Evolutionary conservation across 1,140 invertebrate genomes (phyloP), one percentile per base, ranked within the genome.

Genomic region (Cherax quadricarinatus): DNA sequence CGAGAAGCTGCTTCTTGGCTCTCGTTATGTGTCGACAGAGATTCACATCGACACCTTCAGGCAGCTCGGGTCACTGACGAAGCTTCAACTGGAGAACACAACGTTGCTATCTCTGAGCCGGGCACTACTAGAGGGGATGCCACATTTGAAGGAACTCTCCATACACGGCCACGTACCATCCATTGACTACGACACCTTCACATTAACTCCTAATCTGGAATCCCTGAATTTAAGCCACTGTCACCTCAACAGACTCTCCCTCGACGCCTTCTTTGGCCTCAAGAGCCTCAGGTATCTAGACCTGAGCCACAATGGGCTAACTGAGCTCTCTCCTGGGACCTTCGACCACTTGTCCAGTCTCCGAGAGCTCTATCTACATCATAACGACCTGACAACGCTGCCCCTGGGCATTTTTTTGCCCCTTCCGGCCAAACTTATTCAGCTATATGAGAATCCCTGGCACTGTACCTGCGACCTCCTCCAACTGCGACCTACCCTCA

Each of bases 201-300:
- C 92, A 41, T 62, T 84, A 53, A 91, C 92, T 4, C 84, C 92
- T 1, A 79, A 82, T 24, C 88, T 93, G 5, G 78, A 86, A 21
- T 70, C 75, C 70, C 53, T 93, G 12, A 91, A 49, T 30, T 85
- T 93, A 12, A 90, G 89, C 49, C n/a, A 93, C 60, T 91, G 85
- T 24, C 92, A 88, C 30, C 70, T 93, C 21, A 41, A 21, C 3
- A 57, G 60, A 14, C 75, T 93, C 7, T 93, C 92, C 24, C 84
- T 90, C 21, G 92, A 93, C n/a, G 88, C 92, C 9, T 93, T 93
- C 92, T 91, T 90, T 21, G 88, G 92, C 53, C 88, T 93, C 4
- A 86, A 73, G 51, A 81, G 81, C 5, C 53, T 93, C n/a, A 79
- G 79, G 1, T 66, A 78, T 24, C 70, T 93, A 21, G 92, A 93